Evolutionary conservation across 2,113 vertebrate species (phyloP).

Genomic region (Pampusana beccarii): DNA sequence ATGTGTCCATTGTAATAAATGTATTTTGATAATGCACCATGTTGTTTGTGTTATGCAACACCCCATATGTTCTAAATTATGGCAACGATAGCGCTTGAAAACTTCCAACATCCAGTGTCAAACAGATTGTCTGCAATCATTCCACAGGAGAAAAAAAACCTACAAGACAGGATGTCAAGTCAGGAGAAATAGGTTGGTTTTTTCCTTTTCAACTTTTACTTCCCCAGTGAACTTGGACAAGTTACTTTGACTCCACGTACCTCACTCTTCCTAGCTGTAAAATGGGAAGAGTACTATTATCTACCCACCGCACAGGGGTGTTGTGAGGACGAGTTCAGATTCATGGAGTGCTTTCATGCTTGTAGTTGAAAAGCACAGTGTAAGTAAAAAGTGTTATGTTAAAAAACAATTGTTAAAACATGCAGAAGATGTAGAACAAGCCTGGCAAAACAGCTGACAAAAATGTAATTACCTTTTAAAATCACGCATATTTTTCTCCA

Average conservation of each 20-base stretch:
- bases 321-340: conserved; percentile 14
- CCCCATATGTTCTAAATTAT: background rate
- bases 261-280: background rate
- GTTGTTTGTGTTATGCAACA: conserved; percentile 38
- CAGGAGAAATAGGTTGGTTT: background rate
- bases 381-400: conserved; percentile 16
- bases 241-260: background rate
- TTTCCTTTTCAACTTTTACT: background rate
- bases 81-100: background rate
- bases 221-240: background rate
- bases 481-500: background rate
- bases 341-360: conserved; percentile 6
- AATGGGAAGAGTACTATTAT: background rate
- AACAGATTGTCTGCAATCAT: conserved; percentile 12
- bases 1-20: background rate
- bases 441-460: conserved; percentile 14
- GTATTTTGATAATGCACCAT: background rate
- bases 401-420: conserved; percentile 2
- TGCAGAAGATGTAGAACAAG: background rate
- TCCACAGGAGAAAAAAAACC: background rate
- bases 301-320: conserved; percentile 47
- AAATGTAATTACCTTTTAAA: conserved; percentile 28
- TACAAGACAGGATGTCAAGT: background rate
- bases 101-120: background rate
- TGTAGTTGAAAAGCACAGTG: background rate